Evolutionary conservation across 2,888 invertebrate genomes (phyloP).

Genomic region (Microctonus brassicae): DNA sequence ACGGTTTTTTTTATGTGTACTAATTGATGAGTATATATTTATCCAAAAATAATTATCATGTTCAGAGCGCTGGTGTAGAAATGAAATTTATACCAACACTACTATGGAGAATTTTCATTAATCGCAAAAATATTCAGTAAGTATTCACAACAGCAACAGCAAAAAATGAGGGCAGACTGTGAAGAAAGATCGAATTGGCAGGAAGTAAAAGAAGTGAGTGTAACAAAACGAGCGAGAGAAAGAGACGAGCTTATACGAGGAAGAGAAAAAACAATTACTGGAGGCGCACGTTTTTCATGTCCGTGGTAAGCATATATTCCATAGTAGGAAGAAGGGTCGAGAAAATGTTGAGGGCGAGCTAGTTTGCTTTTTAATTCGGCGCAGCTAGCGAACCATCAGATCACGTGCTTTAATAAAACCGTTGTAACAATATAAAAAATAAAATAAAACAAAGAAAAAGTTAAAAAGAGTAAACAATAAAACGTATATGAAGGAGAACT

Average conservation of each 20-base stretch:
- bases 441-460: conserved; percentile 31
- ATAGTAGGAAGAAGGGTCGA: conserved; percentile 18
- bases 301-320: conserved; percentile 15
- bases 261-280: conserved; percentile 48
- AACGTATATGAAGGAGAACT: conserved; percentile 1
- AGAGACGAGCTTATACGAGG: background rate
- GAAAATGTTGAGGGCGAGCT: conserved; percentile 39
- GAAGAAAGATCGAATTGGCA: background rate
- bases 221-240: background rate
- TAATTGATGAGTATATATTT: no score
- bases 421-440: conserved; percentile 51
- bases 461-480: conserved; percentile 1
- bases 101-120: background rate
- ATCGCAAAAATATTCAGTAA: background rate
- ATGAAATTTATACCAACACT: no score
- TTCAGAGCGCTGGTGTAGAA: no score
- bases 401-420: conserved; percentile 64
- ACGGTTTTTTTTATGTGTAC: no score
- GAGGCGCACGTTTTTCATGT: conserved; percentile 31
- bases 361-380: conserved; percentile 65
- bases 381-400: conserved; percentile 32
- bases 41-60: no score
- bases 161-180: background rate
- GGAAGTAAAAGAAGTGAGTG: background rate
- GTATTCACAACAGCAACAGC: background rate